phyloP scores from a whole-genome alignment of 2,113 vertebrate genomes.

The Ailuropoda melanoleuca region DNA sequence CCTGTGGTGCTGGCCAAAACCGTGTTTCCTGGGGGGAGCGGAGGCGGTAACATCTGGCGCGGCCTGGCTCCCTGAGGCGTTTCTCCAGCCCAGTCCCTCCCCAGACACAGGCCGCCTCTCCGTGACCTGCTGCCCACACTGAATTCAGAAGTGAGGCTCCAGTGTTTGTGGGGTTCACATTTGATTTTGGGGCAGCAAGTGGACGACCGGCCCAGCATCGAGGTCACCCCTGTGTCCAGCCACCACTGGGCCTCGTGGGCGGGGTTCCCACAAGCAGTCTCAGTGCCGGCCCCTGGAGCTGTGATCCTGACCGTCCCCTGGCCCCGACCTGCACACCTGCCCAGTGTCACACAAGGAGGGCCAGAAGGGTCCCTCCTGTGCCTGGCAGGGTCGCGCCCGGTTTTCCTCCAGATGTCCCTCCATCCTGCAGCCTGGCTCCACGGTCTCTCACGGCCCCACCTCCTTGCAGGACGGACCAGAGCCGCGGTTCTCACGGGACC shows the following conservation, averaged over 20 bases:
- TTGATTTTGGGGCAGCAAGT: neutral
- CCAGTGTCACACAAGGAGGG: rapidly evolving
- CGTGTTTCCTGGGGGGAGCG: neutral
- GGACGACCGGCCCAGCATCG: neutral
- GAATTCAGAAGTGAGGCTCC: neutral
- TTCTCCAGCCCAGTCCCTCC: neutral
- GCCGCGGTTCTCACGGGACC: too few relatives aligned
- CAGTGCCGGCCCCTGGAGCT: neutral
- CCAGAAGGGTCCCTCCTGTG: neutral
- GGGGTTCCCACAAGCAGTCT: too few relatives aligned
- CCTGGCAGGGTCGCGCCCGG: neutral
- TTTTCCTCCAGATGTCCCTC: too few relatives aligned
- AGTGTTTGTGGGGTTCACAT: neutral
- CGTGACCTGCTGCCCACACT: neutral
- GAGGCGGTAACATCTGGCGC: too few relatives aligned
- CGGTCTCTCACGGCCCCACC: too few relatives aligned
- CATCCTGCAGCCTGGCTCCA: too few relatives aligned
- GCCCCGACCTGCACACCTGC: too few relatives aligned
- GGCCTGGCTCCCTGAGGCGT: neutral
- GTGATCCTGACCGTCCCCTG: neutral
- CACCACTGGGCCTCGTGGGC: neutral
- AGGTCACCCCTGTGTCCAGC: neutral
- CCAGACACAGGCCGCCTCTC: too few relatives aligned
- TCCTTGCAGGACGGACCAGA: too few relatives aligned
- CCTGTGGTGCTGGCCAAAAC: neutral